Base-by-base conservation (phyloP, 2,113 vertebrate species). In the Tetrax tetrax region DNA sequence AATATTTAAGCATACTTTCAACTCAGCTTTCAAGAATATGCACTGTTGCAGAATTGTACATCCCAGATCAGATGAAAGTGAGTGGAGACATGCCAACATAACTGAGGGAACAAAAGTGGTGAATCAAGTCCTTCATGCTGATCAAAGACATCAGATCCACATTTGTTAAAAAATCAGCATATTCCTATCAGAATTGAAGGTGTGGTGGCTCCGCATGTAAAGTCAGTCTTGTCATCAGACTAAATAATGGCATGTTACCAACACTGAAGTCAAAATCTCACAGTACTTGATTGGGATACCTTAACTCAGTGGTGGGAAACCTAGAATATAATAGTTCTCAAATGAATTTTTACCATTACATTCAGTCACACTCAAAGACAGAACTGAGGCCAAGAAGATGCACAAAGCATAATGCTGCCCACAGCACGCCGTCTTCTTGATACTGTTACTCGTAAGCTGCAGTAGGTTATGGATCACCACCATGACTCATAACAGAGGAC, bases 181-280 rank as follows among this genome's bases (percentile, higher is more conserved):
- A 66, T 12, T 80, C 38, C 29, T 23, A 16, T 48, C 12, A 79
- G 66, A 83, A 81, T 7, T 23, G 27, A 83, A 90, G 28, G 13
- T 22, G 15, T 43, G n/a, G 10, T 43, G 4, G 5, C 37, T 84
- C 28, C 1, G 0, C 27, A 43, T 0, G 1, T 41, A 37, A 77
- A 83, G 25, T 27, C 71, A 75, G 56, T 35, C 57, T 60, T 59
- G 48, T 20, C 20, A 33, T 35, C 22, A 70, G 63, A 33, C 18
- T 83, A 66, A 70, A 66, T 48, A 80, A 56, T 4, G 37, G 33
- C 23, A 23, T 22, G 10, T 51, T 64, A 64, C 27, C 41, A 69
- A 45, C 19, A 60, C 13, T 3, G 7, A 84, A 64, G 22, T 69
- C 4, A 60, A 78, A 93, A 78, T 68, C 47, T 78, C 82, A 61